Percentiles rank a stretch among this genome's conserved stretches.
These are phyloP conservation scores for Sepiola atlantica DNA, from an alignment of 2,888 invertebrate species.

Conservation along the genomic window DNA sequence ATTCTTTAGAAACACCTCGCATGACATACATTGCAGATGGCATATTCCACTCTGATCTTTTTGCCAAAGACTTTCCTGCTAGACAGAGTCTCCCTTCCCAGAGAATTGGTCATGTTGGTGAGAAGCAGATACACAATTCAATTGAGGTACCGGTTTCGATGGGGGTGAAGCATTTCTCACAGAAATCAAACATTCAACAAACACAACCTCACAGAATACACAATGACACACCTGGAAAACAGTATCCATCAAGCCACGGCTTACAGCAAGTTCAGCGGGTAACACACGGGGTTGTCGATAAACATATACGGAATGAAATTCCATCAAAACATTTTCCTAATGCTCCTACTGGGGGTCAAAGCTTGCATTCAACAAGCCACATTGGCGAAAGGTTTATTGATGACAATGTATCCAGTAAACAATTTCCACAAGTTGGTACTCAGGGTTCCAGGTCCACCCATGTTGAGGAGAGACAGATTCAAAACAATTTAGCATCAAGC, in stretches of 20 bases:
- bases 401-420: not conserved
- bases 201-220: not conserved
- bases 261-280: not conserved
- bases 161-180: not conserved
- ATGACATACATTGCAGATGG: conserved; percentile 15
- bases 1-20: conserved; percentile 16
- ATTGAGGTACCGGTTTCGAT: not conserved
- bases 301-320: not conserved
- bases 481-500: not conserved
- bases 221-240: not conserved
- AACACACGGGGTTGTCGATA: not conserved
- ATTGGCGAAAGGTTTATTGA: not conserved
- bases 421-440: not conserved
- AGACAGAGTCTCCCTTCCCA: not conserved
- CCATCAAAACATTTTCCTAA: not conserved
- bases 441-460: not conserved
- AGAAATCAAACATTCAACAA: not conserved
- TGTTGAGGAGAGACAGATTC: not conserved
- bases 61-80: not conserved
- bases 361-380: not conserved
- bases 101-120: not conserved
- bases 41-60: conserved; percentile 23
- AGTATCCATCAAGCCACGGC: not conserved
- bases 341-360: not conserved
- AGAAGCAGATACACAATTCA: conserved; percentile 9